phyloP scores from a whole-genome alignment of 2,797 vertebrate genomes.

The Rhynchotus rufescens region DNA sequence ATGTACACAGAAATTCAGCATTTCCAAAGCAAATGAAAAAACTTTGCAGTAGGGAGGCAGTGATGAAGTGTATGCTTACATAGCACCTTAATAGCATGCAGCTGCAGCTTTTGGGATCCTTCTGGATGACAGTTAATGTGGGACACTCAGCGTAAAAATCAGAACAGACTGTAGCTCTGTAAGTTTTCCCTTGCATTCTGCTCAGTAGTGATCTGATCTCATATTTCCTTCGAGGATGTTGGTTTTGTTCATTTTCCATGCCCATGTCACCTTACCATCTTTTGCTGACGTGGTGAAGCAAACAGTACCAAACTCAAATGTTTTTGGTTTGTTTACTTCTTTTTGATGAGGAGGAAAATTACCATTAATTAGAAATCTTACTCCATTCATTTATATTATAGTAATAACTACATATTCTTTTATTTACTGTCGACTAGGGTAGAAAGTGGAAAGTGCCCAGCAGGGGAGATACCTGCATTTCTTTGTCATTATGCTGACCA shows the following conservation, averaged over 20 bases:
- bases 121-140: conserved; percentile 13
- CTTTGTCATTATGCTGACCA: background rate
- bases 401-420: conserved; percentile 24
- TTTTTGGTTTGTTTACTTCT: background rate
- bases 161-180: background rate
- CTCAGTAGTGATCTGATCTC: background rate
- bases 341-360: background rate
- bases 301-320: background rate
- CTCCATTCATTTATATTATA: conserved; percentile 7
- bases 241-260: background rate
- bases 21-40: background rate
- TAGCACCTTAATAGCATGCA: background rate
- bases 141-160: conserved; percentile 25
- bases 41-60: background rate
- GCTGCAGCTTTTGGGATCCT: conserved; percentile 6
- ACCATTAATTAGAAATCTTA: conserved; percentile 34
- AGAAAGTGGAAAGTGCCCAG: background rate
- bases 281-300: background rate
- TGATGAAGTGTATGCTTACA: background rate
- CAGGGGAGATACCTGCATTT: background rate
- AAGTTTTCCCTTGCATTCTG: background rate
- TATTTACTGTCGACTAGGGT: conserved; percentile 6
- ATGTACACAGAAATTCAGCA: background rate
- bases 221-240: background rate
- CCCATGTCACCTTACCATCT: background rate